Percentiles rank a stretch among this genome's conserved stretches.
phyloP scores from a whole-genome alignment of 2,888 invertebrate genomes.

The Ochropleura leucogaster region DNA sequence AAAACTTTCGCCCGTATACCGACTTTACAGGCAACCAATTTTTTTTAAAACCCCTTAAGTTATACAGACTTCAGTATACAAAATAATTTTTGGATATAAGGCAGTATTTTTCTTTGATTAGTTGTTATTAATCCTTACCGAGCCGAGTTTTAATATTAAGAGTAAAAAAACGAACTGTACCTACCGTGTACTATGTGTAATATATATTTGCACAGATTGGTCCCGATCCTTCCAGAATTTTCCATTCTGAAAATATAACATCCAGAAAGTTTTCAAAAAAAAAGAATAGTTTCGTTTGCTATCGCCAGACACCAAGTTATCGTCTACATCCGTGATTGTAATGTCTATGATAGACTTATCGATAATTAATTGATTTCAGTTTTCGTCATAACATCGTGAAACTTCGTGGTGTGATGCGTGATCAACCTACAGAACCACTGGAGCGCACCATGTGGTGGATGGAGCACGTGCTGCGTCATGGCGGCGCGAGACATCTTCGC shows the following conservation, averaged over 20 bases:
- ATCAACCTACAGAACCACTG: conserved; percentile 64
- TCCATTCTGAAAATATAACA: not conserved
- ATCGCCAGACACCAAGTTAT: not conserved
- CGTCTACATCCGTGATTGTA: not conserved
- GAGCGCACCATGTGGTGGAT: conserved; percentile 75
- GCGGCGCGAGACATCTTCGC: conserved; percentile 68
- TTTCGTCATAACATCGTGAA: conserved; percentile 64
- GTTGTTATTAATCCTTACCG: no score
- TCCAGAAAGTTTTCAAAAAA: not conserved
- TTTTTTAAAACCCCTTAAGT: no score
- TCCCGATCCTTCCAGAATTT: not conserved
- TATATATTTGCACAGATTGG: not conserved
- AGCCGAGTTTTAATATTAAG: no score
- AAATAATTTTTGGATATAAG: no score
- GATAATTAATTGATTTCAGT: conserved; percentile 32
- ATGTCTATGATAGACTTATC: conserved; percentile 1
- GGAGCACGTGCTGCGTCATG: conserved; percentile 71
- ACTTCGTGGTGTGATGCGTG: conserved; percentile 60
- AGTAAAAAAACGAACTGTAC: no score
- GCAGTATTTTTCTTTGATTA: no score
- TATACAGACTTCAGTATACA: no score
- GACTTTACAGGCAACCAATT: no score
- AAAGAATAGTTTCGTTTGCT: not conserved
- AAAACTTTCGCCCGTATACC: no score
- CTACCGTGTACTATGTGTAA: no score